phyloP scores from a whole-genome alignment of 1,140 invertebrate species.

The Wiebesia pumilae region DNA sequence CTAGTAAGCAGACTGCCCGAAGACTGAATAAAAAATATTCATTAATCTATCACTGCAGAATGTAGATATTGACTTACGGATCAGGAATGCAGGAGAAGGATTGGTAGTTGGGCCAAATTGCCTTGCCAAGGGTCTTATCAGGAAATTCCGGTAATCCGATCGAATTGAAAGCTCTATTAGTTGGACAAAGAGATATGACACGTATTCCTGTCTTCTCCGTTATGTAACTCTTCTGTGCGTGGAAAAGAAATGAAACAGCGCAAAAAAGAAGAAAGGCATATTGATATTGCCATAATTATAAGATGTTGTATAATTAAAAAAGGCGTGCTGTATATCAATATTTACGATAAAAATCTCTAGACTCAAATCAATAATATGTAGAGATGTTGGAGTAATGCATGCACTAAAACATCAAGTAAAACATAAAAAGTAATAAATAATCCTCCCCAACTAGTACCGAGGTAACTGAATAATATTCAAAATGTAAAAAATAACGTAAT shows the following conservation, averaged over 20 bases:
- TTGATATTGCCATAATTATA: too few species aligned
- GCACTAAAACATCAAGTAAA: too few species aligned
- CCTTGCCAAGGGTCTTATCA: background rate
- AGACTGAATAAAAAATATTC: background rate
- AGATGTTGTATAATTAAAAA: too few species aligned
- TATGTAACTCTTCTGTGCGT: conserved; percentile 51
- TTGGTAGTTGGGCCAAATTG: background rate
- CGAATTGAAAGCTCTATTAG: conserved; percentile 44
- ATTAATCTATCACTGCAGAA: background rate
- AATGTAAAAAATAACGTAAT: background rate
- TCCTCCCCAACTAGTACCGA: background rate
- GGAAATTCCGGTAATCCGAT: conserved; percentile 58
- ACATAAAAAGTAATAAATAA: too few species aligned
- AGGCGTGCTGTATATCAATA: too few species aligned
- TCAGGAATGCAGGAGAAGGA: conserved; percentile 45
- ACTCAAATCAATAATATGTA: too few species aligned
- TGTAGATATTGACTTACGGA: conserved; percentile 45
- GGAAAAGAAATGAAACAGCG: background rate
- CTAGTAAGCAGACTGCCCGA: too few species aligned
- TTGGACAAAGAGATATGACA: conserved; percentile 75
- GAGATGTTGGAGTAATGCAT: too few species aligned
- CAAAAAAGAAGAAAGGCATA: too few species aligned
- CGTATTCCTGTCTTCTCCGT: conserved; percentile 70
- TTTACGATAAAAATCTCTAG: too few species aligned
- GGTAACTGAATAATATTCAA: background rate